Conservation (phyloP, 1,140 invertebrate species). For the Ips typographus region DNA sequence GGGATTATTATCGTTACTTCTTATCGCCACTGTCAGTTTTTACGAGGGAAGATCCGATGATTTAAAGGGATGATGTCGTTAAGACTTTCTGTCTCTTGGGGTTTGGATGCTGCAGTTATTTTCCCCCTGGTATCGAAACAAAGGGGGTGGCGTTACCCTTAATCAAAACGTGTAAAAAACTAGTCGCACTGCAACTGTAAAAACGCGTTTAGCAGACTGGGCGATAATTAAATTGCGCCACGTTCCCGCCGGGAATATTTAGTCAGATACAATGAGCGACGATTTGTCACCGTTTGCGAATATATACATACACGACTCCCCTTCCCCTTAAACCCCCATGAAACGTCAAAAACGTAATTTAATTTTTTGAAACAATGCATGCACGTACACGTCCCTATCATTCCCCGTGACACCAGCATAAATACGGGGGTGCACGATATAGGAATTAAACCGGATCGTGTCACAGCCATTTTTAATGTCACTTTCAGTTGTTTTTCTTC, state of each 20-base stretch:
- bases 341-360: conserved; percentile 4
- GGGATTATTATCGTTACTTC: conserved; percentile 3
- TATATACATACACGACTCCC: not conserved
- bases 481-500: not conserved
- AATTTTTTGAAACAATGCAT: conserved; percentile 3
- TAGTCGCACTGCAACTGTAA: no score
- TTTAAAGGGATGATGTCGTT: not conserved
- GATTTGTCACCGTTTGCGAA: not conserved
- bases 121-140: no score
- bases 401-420: not conserved
- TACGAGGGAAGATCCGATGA: not conserved
- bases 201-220: no score
- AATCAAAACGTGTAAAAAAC: no score
- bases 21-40: conserved; percentile 1
- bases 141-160: no score
- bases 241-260: not conserved
- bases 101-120: no score
- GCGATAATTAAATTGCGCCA: conserved; percentile 5
- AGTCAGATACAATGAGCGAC: conserved; percentile 2
- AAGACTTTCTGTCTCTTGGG: no score
- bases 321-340: no score
- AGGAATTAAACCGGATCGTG: not conserved
- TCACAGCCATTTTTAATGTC: not conserved
- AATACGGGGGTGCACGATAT: not conserved
- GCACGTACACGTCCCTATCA: conserved; percentile 4